Conservation (phyloP, 2,888 invertebrate species). For the Lithophane leautieri region DNA sequence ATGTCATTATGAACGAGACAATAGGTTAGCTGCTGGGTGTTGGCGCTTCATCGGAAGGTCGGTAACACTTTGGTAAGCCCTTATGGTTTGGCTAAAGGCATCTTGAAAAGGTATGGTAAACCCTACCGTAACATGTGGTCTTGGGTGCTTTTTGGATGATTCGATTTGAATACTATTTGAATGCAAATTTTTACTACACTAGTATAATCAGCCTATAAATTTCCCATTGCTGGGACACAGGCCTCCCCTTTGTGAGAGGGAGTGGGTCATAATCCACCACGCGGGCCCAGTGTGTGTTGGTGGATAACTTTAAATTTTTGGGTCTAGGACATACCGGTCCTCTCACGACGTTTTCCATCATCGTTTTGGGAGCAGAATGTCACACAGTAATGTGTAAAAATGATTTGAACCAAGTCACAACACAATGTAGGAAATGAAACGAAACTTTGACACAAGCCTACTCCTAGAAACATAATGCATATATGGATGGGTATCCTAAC, state of each 20-base stretch:
- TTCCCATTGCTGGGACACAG: background rate
- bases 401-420: background rate
- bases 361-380: background rate
- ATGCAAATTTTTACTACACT: no score
- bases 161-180: background rate
- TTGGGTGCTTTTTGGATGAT: background rate
- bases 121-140: background rate
- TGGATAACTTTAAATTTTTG: background rate
- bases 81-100: background rate
- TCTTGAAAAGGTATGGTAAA: slow-evolving; percentile 4
- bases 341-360: background rate
- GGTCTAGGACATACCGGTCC: no score
- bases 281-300: background rate
- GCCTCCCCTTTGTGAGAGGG: background rate
- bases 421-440: background rate
- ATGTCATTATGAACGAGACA: slow-evolving; percentile 41
- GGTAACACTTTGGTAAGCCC: background rate
- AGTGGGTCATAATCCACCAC: no score
- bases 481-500: no score
- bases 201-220: background rate
- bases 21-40: slow-evolving; percentile 17
- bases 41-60: slow-evolving; percentile 24
- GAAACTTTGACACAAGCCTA: background rate
- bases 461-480: background rate
- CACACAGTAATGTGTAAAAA: background rate